Base-by-base conservation (phyloP, 2,113 vertebrate genomes). In the Heloderma charlesbogerti region DNA sequence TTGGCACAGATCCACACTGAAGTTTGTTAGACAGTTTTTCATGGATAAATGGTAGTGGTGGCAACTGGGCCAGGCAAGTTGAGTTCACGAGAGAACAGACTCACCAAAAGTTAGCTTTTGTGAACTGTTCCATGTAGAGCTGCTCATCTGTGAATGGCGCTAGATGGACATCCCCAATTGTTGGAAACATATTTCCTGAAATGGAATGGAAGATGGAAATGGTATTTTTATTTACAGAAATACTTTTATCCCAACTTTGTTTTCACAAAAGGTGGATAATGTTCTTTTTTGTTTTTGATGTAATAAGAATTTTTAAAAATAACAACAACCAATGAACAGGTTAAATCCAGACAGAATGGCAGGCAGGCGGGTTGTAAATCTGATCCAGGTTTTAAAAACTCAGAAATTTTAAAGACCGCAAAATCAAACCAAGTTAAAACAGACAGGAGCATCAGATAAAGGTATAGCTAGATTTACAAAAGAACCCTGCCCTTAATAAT, bases 41-140 rank as follows among this genome's bases (percentile, higher is more conserved):
- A 15, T 60, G n/a, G 25, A 81, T 51, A 37, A 79, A 87, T 27
- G 43, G 75, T 7, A n/a, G 63, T 12, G 27, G 40, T 27, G 6
- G 15, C 22, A 90, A 51, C 71, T 74, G 57, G 40, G 9, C 27
- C 15, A 20, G 48, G 27, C 2, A 7, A 34, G 22, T 34, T 43
- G 37, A 45, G 2, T 48, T 29, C n/a, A 31, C 6, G 29, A 29
- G 15, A 25, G 10, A 9, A 4, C 2, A 43, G 6, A 83, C 97
- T 98, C 95, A 99, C 99, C 99, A 99, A 97, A 99, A 99, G 95
- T 99, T 99, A 95, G 99, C 99, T 97, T 99, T 99, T 88, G 99
- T 99, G 96, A 99, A 99, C 96, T 99, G 99, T 96, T 99, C 99
- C 99, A 99, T 99, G 97, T 99, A 99, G 88, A 99, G 98, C 97